Base-by-base conservation (phyloP, 2,797 vertebrate genomes). In the Rhynchotus rufescens region DNA sequence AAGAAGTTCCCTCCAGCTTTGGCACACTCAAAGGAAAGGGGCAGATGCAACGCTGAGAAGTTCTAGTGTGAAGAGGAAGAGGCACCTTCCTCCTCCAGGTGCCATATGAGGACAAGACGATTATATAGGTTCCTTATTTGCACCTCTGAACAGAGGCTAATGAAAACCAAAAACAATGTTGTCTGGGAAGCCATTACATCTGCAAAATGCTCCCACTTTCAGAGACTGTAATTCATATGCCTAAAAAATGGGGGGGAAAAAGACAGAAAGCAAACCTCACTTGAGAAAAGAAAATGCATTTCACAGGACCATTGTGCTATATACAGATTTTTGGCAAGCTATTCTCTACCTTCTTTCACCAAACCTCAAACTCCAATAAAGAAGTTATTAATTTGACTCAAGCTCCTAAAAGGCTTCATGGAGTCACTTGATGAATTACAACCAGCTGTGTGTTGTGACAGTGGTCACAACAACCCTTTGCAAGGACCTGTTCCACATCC, bases 301-400 rank as follows among this genome's bases (percentile, higher is more conserved):
- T n/a, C 38, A 14, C 62, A 36, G 21, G 64, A 82, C 11, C 62
- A 9, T 25, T 38, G 4, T 12, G 52, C 32, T 4, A 1, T 2
- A 12, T 6, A 8, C 0, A 0, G 62, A 17, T 2, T 77, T 65
- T 66, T 71, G 16, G 12, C 22, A 44, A 23, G n/a, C 25, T 32
- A 1, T 60, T 85, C 83, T 78, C 56, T 12, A 42, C 59, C 34
- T 59, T 76, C 36, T 14, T n/a, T 73, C 38, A 32, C 19, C 26
- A 38, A 91, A 82, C 32, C 10, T 67, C 30, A 34, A 81, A 60
- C 9, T 74, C 20, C 42, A 78, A 51, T 0, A 79, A 45, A 32
- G 14, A 75, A 84, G 25, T 12, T 40, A 30, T 21, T 60, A 67
- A 61, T 12, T 67, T 54, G 26, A 84, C 13, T 42, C 25, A 54